These are phyloP conservation scores for Porites divaricata DNA, from an alignment of 92 coral and sea anemone species.

Conservation along the genomic window DNA sequence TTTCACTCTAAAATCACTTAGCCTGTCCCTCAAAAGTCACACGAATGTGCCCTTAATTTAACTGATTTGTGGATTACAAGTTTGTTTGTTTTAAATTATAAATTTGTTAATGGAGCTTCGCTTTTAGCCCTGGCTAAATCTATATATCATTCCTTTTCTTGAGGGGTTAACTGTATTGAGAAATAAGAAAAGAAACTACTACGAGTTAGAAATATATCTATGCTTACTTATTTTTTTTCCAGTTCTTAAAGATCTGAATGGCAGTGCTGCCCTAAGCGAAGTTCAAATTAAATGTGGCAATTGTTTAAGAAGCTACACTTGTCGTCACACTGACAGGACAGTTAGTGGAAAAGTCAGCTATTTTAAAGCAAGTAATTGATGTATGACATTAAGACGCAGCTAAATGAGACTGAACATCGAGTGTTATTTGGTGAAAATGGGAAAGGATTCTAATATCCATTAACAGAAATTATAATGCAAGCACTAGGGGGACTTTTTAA, in stretches of 20 bases:
- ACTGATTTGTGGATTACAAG: too few species aligned
- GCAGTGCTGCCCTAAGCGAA: constrained; percentile 41
- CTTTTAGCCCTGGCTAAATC: too few species aligned
- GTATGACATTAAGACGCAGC: neutral
- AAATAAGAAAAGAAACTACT: constrained; percentile 2
- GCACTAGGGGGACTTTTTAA: neutral
- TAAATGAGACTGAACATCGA: too few species aligned
- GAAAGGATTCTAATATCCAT: neutral
- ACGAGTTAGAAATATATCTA: neutral
- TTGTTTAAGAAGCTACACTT: constrained; percentile 33
- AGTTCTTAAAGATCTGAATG: constrained; percentile 31
- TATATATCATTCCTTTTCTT: neutral
- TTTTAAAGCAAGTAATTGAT: constrained; percentile 12
- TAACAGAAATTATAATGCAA: neutral
- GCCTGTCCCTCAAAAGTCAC: too few species aligned
- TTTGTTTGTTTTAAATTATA: too few species aligned
- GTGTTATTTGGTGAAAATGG: too few species aligned
- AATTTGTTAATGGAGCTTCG: too few species aligned
- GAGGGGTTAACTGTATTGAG: neutral
- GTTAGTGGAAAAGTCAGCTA: constrained; percentile 17
- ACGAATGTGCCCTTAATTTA: too few species aligned
- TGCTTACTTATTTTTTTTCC: too few species aligned
- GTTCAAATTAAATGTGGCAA: constrained; percentile 41
- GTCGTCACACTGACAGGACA: constrained; percentile 41
- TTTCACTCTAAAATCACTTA: too few species aligned